Base-by-base conservation (phyloP, 2,113 vertebrate genomes). In the Melanerpes aurifrons region DNA sequence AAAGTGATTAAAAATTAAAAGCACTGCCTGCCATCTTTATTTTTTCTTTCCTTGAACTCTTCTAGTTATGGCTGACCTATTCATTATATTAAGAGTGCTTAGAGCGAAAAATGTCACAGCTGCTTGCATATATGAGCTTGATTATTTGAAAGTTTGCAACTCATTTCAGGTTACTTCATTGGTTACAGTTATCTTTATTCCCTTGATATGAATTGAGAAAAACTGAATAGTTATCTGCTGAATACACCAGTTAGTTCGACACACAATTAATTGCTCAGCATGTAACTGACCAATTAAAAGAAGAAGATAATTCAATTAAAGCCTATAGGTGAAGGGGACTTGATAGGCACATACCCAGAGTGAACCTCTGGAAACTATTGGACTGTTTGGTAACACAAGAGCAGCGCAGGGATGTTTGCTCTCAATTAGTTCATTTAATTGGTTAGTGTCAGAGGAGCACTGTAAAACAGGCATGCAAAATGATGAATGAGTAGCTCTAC, bases 381-480 rank as follows among this genome's bases (percentile, higher is more conserved):
- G 35, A n/a, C 80, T 37, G 7, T 22, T 84, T 76, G 19, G 16
- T 53, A 24, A 24, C 29, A 26, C 40, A 75, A 63, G 16, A 93
- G 86, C 68, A 82, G 32, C 4, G 15, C 6, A 67, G 70, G 54
- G 70, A 82, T 80, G 15, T 73, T 93, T 76, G 47, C 54, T 86
- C 69, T 71, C 79, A 82, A 21, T 93, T 92, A 91, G 66, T 71
- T 63, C 18, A 1, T 71, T 8, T 78, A 94, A 92, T 83, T 92
- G 57, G 31, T 74, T 89, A 26, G 20, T 79, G 73, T 88, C 66
- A 87, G 84, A 94, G 80, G 68, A 90, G 64, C 71, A 56, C 47
- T 53, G 74, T 74, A 83, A 78, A 93, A 70, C 32, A 91, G 47
- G 50, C 78, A 24, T 78, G 70, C 67, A 90, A 83, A 0, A 0